A percentile compares a stretch with the other conserved stretches of the same genome.
These are phyloP conservation scores for Noctua janthina DNA, from an alignment of 2,888 invertebrate genomes.

Conservation along the genomic window DNA sequence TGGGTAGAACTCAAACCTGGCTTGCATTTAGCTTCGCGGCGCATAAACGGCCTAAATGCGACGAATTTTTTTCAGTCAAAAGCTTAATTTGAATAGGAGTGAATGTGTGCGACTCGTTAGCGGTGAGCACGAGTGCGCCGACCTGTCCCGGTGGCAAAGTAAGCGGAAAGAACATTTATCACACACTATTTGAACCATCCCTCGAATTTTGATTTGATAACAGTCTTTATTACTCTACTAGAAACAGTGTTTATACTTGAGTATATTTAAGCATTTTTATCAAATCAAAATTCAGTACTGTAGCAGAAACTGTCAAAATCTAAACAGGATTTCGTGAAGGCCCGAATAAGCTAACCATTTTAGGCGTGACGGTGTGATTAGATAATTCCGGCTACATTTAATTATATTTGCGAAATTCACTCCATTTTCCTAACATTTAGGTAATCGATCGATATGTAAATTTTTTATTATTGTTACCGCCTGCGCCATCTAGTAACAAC, in stretches of 20 bases:
- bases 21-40: constrained; percentile 57
- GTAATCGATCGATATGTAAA: too few relatives aligned
- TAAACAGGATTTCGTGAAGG: neutral
- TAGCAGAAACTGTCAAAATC: neutral
- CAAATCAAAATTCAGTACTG: neutral
- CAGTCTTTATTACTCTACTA: neutral
- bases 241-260: too few relatives aligned
- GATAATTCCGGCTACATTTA: too few relatives aligned
- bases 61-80: constrained; percentile 75
- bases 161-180: constrained; percentile 30
- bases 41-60: constrained; percentile 71
- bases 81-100: constrained; percentile 81
- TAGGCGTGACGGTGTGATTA: too few relatives aligned
- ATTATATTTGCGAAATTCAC: too few relatives aligned
- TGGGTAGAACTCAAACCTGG: constrained; percentile 37
- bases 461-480: too few relatives aligned
- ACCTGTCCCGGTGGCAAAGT: constrained; percentile 24
- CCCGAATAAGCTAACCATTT: neutral
- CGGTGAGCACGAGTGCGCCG: constrained; percentile 54
- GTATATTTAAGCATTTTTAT: neutral
- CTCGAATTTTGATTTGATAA: neutral
- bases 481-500: too few relatives aligned
- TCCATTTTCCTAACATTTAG: too few relatives aligned
- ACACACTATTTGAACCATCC: neutral
- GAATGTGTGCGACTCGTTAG: constrained; percentile 78